phyloP scores from a whole-genome alignment of 2,888 invertebrate genomes.

The Drosophila bunnanda region DNA sequence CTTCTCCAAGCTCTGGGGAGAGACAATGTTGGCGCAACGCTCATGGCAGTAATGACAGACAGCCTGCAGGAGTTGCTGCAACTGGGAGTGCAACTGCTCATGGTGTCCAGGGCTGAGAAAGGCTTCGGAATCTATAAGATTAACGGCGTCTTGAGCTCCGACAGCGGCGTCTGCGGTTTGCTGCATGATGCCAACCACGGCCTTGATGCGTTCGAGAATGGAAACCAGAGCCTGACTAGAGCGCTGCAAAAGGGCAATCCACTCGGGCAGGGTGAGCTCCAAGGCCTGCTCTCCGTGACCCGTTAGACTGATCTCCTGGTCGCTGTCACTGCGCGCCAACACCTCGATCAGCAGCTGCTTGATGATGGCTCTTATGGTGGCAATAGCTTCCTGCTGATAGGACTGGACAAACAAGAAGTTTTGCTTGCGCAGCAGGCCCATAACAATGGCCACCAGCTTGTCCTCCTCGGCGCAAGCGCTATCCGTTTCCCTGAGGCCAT shows the following conservation, averaged over 20 bases:
- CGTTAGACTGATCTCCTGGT: conserved; percentile 86
- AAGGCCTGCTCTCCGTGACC: conserved; percentile 85
- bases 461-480: conserved; percentile 87
- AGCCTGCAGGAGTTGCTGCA: conserved; percentile 91
- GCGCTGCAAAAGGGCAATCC: conserved; percentile 88
- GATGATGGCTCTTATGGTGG: conserved; percentile 93
- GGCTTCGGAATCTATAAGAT: conserved; percentile 88
- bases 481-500: conserved; percentile 83
- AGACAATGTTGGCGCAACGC: conserved; percentile 94
- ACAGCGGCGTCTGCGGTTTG: conserved; percentile 87
- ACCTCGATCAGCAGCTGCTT: conserved; percentile 95
- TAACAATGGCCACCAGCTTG: conserved; percentile 93
- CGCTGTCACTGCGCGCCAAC: conserved; percentile 84
- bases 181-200: conserved; percentile 90
- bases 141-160: conserved; percentile 82
- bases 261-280: conserved; percentile 88
- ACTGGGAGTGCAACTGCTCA: conserved; percentile 88
- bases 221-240: conserved; percentile 88
- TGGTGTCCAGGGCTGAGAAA: conserved; percentile 90
- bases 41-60: conserved; percentile 97
- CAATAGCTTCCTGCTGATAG: conserved; percentile 94
- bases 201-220: conserved; percentile 90
- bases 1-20: conserved; percentile 90
- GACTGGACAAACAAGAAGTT: conserved; percentile 95
- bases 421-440: conserved; percentile 94